Base-by-base conservation (phyloP, 2,888 invertebrate species). In the Drosophila sordidula region DNA sequence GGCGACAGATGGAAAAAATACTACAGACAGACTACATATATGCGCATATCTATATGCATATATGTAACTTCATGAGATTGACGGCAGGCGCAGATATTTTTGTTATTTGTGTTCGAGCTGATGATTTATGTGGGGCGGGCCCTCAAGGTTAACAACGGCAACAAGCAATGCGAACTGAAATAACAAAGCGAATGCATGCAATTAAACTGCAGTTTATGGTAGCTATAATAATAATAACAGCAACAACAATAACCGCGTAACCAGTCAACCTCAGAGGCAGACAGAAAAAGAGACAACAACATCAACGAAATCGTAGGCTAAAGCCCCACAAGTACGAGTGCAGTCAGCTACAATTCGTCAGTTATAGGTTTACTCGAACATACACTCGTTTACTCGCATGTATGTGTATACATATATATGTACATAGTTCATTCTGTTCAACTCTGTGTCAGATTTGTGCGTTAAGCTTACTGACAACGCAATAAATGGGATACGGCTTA, bases 201-300 rank as follows among this genome's bases (percentile, higher is more conserved):
- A 86, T 89, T 85, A 89, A 87, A 83, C 70, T 83, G 84, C 80
- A 80, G 75, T 76, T 76, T 79, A 74, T 65, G 69, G 73, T 52
- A 47, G 65, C 58, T 22, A 58, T 44, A 74, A 69, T 55, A 52
- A 46, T 44, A 59, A 61, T 42, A 70, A 67, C 14, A 68, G 56
- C 39, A 58, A 46, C 22, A 72, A 61, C 14, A 70, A 63, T 41
- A 58, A 45, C 34, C 36, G 55, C 74, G 46, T 36, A 71, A 52
- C 62, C 72, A 74, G 54, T 55, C 71, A 74, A 74, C 65, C 74
- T 64, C 71, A 52, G 63, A 63, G 39, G 6, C 45, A 38, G 42
- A 14, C 42, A 51, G 39, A 46, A 47, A 44, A 44, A 67, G 52
- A 64, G 29, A 50, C 57, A 44, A 16, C 29, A 58, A 51, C 29